Evolutionary conservation across 53 echinoderm and acorn worm genomes (phyloP).

Genomic region (Echinarachnius parma): DNA sequence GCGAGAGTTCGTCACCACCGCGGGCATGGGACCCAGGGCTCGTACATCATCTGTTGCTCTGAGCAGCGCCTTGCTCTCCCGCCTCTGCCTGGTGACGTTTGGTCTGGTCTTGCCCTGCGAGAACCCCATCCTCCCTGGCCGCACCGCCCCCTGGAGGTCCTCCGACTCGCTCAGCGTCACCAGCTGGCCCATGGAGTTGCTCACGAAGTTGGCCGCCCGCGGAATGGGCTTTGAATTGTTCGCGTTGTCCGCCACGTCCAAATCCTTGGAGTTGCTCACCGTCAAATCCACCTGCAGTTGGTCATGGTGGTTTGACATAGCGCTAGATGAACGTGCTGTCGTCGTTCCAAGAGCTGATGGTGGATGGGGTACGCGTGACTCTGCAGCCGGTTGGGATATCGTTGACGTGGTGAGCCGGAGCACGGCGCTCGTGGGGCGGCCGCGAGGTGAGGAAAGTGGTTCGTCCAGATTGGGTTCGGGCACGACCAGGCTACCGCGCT

Average conservation of each 20-base stretch:
- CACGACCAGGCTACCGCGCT: constrained; percentile 60
- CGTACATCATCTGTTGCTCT: constrained; percentile 19
- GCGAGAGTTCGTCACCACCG: constrained; percentile 22
- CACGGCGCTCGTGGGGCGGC: constrained; percentile 6
- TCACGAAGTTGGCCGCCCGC: constrained; percentile 75
- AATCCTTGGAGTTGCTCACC: not conserved
- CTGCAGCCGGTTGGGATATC: not conserved
- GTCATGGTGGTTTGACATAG: constrained; percentile 4
- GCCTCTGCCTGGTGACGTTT: constrained; percentile 66
- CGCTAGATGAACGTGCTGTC: not conserved
- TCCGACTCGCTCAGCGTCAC: constrained; percentile 65
- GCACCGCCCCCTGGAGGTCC: constrained; percentile 48
- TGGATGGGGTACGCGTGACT: constrained; percentile 17
- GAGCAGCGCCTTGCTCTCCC: constrained; percentile 54
- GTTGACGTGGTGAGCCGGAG: constrained; percentile 17
- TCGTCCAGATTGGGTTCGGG: constrained; percentile 19
- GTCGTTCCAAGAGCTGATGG: not conserved
- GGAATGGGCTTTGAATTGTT: no score
- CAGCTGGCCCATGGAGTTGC: constrained; percentile 68
- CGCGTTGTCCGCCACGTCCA: constrained; percentile 21
- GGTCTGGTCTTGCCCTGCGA: constrained; percentile 61
- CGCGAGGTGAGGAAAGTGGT: not conserved
- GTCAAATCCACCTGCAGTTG: not conserved
- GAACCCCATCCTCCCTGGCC: constrained; percentile 66
- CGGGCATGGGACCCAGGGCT: constrained; percentile 28